Evolutionary conservation across 1,140 invertebrate species (phyloP).

Genomic region (Bombus confusus): DNA sequence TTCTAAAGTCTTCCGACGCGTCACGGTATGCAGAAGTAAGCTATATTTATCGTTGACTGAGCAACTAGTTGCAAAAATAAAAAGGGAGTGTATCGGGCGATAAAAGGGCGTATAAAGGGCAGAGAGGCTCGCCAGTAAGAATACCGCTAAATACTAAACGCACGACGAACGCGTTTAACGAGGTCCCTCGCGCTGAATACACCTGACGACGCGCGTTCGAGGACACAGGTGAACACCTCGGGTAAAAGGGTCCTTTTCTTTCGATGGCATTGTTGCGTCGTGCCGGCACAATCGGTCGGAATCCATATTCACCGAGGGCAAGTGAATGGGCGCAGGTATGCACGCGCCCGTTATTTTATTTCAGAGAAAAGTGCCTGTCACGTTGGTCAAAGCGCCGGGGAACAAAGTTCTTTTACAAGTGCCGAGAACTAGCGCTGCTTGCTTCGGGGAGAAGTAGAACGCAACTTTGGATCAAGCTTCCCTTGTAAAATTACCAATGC

Average conservation of each 20-base stretch:
- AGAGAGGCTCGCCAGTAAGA: neutral
- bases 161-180: neutral
- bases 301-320: conserved; percentile 25
- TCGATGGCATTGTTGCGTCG: conserved; percentile 24
- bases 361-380: neutral
- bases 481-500: neutral
- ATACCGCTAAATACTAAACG: neutral
- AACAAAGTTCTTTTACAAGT: conserved; percentile 10
- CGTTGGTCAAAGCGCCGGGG: neutral
- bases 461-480: neutral
- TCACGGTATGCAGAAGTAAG: too few relatives aligned
- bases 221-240: conserved; percentile 35
- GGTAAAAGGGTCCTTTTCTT: conserved; percentile 33
- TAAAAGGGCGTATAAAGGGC: neutral
- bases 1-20: too few relatives aligned
- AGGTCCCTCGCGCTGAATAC: neutral
- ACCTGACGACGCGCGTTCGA: conserved; percentile 32
- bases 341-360: conserved; percentile 39
- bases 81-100: neutral
- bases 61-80: neutral
- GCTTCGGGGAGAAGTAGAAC: neutral
- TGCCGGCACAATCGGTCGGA: neutral
- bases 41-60: neutral
- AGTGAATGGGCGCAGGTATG: neutral
- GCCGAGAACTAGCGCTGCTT: neutral